Conservation (phyloP, 2,888 invertebrate genomes). For the Nomada fabriciana region DNA sequence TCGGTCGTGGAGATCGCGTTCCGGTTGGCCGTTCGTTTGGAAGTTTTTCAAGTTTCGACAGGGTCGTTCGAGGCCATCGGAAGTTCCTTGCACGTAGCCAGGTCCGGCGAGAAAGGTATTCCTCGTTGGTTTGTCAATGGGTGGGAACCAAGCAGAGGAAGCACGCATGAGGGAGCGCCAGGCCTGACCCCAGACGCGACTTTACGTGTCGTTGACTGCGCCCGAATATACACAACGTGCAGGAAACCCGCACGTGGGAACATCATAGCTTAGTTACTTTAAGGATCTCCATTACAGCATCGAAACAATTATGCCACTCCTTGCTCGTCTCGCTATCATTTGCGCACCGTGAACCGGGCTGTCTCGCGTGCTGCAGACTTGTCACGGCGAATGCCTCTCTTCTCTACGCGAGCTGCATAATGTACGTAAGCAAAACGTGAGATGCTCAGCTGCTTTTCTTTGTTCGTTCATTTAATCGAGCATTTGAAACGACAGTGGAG, state of each 20-base stretch:
- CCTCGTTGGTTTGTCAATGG: slow-evolving; percentile 68
- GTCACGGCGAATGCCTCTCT: no score
- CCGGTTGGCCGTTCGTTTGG: slow-evolving; percentile 10
- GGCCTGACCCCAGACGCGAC: slow-evolving; percentile 77
- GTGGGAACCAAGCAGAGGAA: slow-evolving; percentile 78
- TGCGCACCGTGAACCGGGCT: background rate
- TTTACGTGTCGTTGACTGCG: slow-evolving; percentile 78
- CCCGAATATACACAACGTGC: slow-evolving; percentile 70
- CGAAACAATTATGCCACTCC: slow-evolving; percentile 60
- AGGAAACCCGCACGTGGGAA: slow-evolving; percentile 78
- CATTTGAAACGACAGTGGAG: no score
- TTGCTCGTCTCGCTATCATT: slow-evolving; percentile 42
- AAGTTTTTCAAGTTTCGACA: slow-evolving; percentile 49
- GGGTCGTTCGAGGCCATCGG: slow-evolving; percentile 59
- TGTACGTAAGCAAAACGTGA: background rate
- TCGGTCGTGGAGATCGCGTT: background rate
- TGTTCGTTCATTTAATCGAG: no score
- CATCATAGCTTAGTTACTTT: slow-evolving; percentile 57
- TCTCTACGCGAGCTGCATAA: background rate
- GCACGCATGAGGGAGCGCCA: slow-evolving; percentile 78
- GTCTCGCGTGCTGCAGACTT: no score
- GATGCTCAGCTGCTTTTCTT: background rate
- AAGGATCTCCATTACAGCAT: slow-evolving; percentile 56
- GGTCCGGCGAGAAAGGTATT: slow-evolving; percentile 51
- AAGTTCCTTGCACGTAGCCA: slow-evolving; percentile 54